These are phyloP conservation scores for Chunga burmeisteri DNA, from an alignment of 2,113 vertebrate genomes.

Conservation along the genomic window DNA sequence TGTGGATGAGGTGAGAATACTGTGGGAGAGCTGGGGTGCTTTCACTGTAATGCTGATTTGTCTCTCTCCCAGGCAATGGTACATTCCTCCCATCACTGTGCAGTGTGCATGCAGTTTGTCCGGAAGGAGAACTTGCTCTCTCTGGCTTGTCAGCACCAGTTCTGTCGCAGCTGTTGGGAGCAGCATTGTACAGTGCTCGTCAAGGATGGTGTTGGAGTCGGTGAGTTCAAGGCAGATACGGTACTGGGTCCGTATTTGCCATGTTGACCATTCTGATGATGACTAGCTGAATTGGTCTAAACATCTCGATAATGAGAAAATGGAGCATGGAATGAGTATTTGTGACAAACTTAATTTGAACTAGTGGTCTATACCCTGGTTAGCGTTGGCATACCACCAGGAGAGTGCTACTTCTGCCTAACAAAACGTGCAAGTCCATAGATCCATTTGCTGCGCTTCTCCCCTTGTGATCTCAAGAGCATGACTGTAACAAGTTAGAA, in stretches of 20 bases:
- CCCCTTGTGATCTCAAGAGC: background rate
- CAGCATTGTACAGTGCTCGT: constrained; percentile 97
- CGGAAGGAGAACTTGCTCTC: constrained; percentile 92
- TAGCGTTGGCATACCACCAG: background rate
- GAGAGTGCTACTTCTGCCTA: background rate
- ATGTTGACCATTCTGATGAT: background rate
- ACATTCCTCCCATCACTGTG: constrained; percentile 91
- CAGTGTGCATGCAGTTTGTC: constrained; percentile 97
- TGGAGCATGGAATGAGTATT: background rate
- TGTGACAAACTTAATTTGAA: background rate
- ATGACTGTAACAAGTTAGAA: background rate
- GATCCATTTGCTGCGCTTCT: background rate
- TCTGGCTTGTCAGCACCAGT: constrained; percentile 96
- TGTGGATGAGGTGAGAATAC: background rate
- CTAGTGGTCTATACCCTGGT: background rate
- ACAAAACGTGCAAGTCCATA: background rate
- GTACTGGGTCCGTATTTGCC: background rate
- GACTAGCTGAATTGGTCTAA: background rate
- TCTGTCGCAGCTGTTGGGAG: constrained; percentile 98
- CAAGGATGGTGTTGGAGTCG: constrained; percentile 95
- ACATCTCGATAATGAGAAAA: background rate
- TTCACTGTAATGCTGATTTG: background rate
- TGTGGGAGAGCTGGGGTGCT: background rate
- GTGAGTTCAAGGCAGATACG: constrained; percentile 72
- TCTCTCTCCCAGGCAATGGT: constrained; percentile 69